phyloP scores from a whole-genome alignment of 2,113 vertebrate genomes.

The Lamprotornis superbus region DNA sequence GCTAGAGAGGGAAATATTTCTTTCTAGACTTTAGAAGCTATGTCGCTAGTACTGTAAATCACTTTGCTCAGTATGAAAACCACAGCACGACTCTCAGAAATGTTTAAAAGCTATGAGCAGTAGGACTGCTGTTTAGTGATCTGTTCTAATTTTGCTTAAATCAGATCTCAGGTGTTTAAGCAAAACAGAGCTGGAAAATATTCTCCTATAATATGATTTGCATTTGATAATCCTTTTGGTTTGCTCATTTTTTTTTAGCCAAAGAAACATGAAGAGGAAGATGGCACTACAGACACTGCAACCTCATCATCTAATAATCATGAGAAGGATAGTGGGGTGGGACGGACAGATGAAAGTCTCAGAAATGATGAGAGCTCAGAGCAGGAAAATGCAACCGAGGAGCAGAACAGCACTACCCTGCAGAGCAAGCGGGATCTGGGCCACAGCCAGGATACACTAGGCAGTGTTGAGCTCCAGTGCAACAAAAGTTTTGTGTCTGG shows the following conservation, averaged over 20 bases:
- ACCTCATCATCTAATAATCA: constrained; percentile 89
- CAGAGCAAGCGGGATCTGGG: constrained; percentile 72
- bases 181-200: background rate
- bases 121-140: background rate
- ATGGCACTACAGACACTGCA: constrained; percentile 86
- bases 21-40: background rate
- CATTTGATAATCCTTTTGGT: background rate
- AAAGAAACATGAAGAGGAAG: constrained; percentile 86
- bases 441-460: constrained; percentile 66
- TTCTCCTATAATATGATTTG: background rate
- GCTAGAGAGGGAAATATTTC: background rate
- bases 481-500: constrained; percentile 74
- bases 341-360: constrained; percentile 80
- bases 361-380: constrained; percentile 84
- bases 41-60: background rate
- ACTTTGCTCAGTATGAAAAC: background rate
- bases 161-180: background rate
- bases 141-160: background rate
- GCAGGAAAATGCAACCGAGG: constrained; percentile 81
- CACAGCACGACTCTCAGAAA: background rate
- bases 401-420: constrained; percentile 75
- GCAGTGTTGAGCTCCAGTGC: constrained; percentile 70
- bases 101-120: background rate
- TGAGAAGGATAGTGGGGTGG: constrained; percentile 82
- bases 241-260: constrained; percentile 66